Conservation (phyloP, 2,797 vertebrate genomes). For the Muscicapa striata region DNA sequence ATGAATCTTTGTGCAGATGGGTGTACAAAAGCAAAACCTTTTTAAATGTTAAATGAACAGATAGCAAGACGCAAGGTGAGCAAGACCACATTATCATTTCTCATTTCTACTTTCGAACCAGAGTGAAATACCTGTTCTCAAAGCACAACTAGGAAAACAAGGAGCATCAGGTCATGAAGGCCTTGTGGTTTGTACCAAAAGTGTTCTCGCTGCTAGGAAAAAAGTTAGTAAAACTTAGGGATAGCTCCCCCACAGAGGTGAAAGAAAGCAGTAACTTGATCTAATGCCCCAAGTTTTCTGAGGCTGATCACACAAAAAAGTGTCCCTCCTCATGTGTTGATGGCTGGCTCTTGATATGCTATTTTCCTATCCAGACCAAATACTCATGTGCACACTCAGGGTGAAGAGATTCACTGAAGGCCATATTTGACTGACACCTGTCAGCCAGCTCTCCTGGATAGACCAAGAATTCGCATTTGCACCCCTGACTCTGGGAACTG, state of each 20-base stretch:
- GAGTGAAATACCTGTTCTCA: neutral
- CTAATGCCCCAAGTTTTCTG: neutral
- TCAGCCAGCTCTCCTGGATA: neutral
- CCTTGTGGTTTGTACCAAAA: neutral
- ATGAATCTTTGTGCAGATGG: neutral
- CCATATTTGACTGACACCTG: rapidly evolving
- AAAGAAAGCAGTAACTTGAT: neutral
- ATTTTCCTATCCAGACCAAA: neutral
- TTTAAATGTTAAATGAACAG: neutral
- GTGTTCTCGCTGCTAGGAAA: neutral
- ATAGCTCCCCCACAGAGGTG: neutral
- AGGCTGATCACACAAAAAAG: neutral
- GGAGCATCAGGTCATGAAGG: neutral
- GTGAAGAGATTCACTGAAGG: neutral
- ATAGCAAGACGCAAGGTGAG: neutral
- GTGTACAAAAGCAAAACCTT: neutral
- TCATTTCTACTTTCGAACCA: neutral
- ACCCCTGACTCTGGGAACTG: neutral
- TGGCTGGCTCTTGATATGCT: neutral
- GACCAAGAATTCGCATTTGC: neutral
- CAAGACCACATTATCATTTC: neutral
- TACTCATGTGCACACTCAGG: neutral
- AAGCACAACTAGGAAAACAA: neutral
- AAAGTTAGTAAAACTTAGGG: neutral
- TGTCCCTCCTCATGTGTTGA: rapidly evolving